Evolutionary conservation across 1,140 invertebrate species (phyloP).

Genomic region (Drosophila insularis): DNA sequence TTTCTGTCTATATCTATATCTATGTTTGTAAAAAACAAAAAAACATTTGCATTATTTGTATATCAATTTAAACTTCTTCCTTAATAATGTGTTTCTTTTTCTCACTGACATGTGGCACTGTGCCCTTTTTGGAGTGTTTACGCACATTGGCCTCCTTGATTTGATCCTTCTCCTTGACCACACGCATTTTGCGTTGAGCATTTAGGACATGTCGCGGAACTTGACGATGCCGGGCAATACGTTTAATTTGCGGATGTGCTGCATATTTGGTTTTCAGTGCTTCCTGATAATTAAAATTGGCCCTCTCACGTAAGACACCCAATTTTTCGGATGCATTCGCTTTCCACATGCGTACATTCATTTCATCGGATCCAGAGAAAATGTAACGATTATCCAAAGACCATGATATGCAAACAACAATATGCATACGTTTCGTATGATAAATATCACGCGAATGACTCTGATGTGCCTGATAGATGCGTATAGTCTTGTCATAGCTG

Average conservation of each 20-base stretch:
- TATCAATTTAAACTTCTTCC: conserved; percentile 84
- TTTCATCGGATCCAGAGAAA: conserved; percentile 97
- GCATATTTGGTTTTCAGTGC: conserved; percentile 96
- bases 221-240: conserved; percentile 97
- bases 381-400: conserved; percentile 97
- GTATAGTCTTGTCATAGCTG: conserved; percentile 97
- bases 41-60: neutral
- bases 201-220: conserved; percentile 96
- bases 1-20: too few species aligned
- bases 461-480: conserved; percentile 94
- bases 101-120: conserved; percentile 90
- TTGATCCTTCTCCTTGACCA: conserved; percentile 89
- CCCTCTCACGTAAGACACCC: conserved; percentile 95
- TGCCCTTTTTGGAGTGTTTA: conserved; percentile 92
- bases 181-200: conserved; percentile 89
- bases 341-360: conserved; percentile 99
- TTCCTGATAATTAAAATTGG: conserved; percentile 92
- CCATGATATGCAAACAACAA: conserved; percentile 94
- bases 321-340: conserved; percentile 97
- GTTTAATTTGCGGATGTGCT: conserved; percentile 94
- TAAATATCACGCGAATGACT: conserved; percentile 97
- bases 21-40: conserved; percentile 18
- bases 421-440: conserved; percentile 99
- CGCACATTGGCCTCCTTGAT: conserved; percentile 94
- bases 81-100: conserved; percentile 89